Base-by-base conservation (phyloP, 2,797 vertebrate species). In the Paedocypris micromegethes region DNA sequence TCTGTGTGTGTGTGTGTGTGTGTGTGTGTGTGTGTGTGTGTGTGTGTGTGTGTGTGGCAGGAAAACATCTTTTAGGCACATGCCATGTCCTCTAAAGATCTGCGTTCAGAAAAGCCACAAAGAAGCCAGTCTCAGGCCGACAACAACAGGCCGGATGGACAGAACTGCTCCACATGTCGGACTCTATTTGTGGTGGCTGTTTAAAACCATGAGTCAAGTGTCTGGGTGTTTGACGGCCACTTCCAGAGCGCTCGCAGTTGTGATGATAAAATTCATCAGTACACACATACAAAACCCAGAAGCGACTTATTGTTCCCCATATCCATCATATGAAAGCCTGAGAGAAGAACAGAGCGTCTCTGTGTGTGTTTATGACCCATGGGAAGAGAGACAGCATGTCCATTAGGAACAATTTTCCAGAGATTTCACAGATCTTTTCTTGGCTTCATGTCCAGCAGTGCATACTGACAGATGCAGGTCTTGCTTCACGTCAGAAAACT, bases 331-430 rank as follows among this genome's bases (percentile, higher is more conserved):
- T 40, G 61, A 23, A 58, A 65, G 45, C 41, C 40, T 42, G 6
- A 40, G 54, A 44, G 23, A 61, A 37, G 62, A 72, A 72, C 65
- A 72, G 57, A 72, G 42, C 6, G 50, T 44, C 50, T 76, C 53
- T 76, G 55, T 57, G 49, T 66, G 65, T 37, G 44, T 58, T 49
- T 59, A 3, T 59, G 70, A 49, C 56, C 63, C 47, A 58, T 65
- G 47, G n/a, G 58, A 58, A 48, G 45, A 42, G 51, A 55, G 68
- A 51, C 50, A 51, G 58, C 43, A 23, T 46, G 44, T 9, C 50
- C 59, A 68, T 75, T 70, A 70, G 70, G 58, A 6, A n/a, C n/a
- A 57, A 72, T 76, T 76, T 76, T 70, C 74, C 58, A 72, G 8
- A 58, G 49, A 68, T 73, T 70, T 73, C 62, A 69, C 58, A 8